phyloP scores from a whole-genome alignment of 2,888 invertebrate species.

The Leptinotarsa rubiginosa region DNA sequence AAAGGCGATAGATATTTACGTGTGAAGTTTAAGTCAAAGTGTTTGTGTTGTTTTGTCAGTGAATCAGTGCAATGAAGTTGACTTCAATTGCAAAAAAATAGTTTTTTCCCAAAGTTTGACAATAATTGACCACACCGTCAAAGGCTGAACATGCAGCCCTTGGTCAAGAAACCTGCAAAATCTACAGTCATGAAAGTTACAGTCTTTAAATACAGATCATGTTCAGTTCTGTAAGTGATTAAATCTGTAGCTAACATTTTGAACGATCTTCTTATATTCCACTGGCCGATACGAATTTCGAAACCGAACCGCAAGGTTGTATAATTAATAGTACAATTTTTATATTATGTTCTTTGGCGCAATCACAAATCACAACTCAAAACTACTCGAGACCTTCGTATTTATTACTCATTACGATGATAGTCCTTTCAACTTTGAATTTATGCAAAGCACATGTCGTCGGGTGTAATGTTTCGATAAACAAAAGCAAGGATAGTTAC shows the following conservation, averaged over 20 bases:
- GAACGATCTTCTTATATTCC: neutral
- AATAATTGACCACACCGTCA: too few relatives aligned
- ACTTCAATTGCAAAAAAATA: too few relatives aligned
- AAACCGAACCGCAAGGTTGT: slow-evolving; percentile 5
- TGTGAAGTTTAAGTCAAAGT: too few relatives aligned
- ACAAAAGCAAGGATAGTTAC: slow-evolving; percentile 29
- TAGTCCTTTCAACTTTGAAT: slow-evolving; percentile 37
- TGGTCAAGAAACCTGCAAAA: too few relatives aligned
- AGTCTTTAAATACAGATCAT: too few relatives aligned
- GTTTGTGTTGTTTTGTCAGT: too few relatives aligned
- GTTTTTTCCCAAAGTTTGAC: too few relatives aligned
- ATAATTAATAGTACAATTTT: slow-evolving; percentile 3
- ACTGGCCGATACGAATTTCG: slow-evolving; percentile 4
- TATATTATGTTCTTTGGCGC: neutral
- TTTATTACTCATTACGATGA: slow-evolving; percentile 12
- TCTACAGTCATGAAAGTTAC: too few relatives aligned
- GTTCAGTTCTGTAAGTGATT: neutral
- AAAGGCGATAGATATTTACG: too few relatives aligned
- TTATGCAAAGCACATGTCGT: slow-evolving; percentile 43
- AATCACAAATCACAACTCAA: slow-evolving; percentile 8
- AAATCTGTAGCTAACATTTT: neutral
- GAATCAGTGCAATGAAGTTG: too few relatives aligned
- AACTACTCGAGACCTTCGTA: slow-evolving; percentile 17
- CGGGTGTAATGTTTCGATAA: slow-evolving; percentile 35
- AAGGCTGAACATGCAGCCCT: too few relatives aligned